Percentiles rank a stretch among this genome's conserved stretches.
phyloP scores from a whole-genome alignment of 1,140 invertebrate species.

The Hyphantria cunea region DNA sequence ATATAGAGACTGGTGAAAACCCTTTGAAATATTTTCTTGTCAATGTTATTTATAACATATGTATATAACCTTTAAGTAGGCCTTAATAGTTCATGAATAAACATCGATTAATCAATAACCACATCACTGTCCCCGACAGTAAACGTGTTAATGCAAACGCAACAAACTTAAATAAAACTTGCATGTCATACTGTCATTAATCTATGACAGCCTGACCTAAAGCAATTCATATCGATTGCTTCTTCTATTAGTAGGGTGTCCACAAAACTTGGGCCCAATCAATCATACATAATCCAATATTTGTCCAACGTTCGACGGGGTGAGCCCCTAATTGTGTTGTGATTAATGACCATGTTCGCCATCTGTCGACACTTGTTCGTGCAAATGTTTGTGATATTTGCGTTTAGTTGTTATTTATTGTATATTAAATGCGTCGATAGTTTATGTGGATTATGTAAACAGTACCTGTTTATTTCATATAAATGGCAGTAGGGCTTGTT shows the following conservation, averaged over 20 bases:
- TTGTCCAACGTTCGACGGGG: constrained; percentile 40
- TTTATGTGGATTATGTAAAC: not conserved
- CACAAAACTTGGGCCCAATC: constrained; percentile 52
- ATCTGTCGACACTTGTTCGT: constrained; percentile 29
- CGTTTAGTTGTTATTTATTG: constrained; percentile 6
- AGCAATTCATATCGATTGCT: constrained; percentile 33
- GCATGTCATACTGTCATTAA: constrained; percentile 17
- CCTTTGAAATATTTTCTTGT: no score
- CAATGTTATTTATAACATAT: no score
- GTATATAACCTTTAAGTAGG: no score
- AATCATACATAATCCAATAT: constrained; percentile 65
- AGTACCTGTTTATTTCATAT: not conserved
- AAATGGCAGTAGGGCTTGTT: no score
- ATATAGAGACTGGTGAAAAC: no score
- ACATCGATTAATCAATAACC: no score
- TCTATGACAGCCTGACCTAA: constrained; percentile 20
- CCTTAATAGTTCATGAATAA: no score
- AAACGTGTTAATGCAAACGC: no score
- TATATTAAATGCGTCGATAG: not conserved
- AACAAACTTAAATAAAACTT: not conserved
- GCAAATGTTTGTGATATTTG: constrained; percentile 32
- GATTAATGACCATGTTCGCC: constrained; percentile 43
- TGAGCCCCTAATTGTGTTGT: constrained; percentile 40
- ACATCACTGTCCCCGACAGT: not conserved
- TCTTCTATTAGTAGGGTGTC: constrained; percentile 39